Conservation (phyloP, 2,888 invertebrate species). For the Bembecia ichneumoniformis region DNA sequence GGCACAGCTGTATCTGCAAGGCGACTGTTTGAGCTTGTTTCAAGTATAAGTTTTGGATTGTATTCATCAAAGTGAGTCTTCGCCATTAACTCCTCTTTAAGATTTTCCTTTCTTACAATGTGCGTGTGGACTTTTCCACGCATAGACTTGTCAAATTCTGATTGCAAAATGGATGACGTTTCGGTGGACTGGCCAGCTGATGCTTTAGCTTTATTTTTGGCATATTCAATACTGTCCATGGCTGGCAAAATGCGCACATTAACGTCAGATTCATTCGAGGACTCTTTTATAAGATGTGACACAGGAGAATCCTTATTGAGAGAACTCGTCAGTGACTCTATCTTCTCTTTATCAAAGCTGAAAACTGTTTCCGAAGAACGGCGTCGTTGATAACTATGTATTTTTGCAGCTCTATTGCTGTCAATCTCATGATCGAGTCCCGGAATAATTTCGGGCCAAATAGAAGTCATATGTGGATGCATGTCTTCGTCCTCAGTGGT, state of each 20-base stretch:
- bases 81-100: conserved; percentile 76
- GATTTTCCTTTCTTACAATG: conserved; percentile 64
- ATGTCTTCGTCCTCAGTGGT: conserved; percentile 71
- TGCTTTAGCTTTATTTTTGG: conserved; percentile 69
- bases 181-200: conserved; percentile 44
- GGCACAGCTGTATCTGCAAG: conserved; percentile 65
- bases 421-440: conserved; percentile 68
- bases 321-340: conserved; percentile 78
- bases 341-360: conserved; percentile 83
- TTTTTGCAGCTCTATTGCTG: conserved; percentile 53
- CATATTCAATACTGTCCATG: conserved; percentile 71
- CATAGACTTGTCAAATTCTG: conserved; percentile 74
- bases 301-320: conserved; percentile 50
- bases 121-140: conserved; percentile 54
- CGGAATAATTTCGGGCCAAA: conserved; percentile 71
- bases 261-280: conserved; percentile 67
- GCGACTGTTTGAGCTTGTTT: conserved; percentile 68
- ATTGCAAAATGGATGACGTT: conserved; percentile 69
- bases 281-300: conserved; percentile 59
- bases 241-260: conserved; percentile 62
- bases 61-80: conserved; percentile 80
- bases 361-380: conserved; percentile 82
- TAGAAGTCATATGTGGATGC: conserved; percentile 58
- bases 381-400: conserved; percentile 71
- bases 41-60: conserved; percentile 76